Base-by-base conservation (phyloP, 2,113 vertebrate genomes). In the Microcebus ravelobensis region DNA sequence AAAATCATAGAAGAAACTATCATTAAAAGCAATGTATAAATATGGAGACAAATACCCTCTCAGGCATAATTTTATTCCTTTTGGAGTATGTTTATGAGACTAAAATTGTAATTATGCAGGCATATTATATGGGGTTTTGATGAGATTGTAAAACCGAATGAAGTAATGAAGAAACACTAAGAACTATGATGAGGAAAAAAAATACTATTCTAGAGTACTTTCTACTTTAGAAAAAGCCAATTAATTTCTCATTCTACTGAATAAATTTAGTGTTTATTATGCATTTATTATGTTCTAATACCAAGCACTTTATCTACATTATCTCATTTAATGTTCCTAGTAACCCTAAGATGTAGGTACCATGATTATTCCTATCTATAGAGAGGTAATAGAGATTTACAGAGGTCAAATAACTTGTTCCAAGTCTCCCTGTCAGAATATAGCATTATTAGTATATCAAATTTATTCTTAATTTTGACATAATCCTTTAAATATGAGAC, bases 11-110 rank as follows among this genome's bases (percentile, higher is more conserved):
- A 79, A 48, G 71, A 85, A 90, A 83, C 5, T 20, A 25, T 6
- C 65, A 88, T 70, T 68, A 27, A 18, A 59, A 79, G 23, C 25
- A 83, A 79, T 25, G 77, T 25, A 8, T 6, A 79, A 70, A 21
- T 36, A 85, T 11, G 81, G 20, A 70, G 45, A 85, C 8, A 85
- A 80, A 68, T 6, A 73, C 14, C 12, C 12, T 91, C 39, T 85
- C 48, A 85, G 23, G 73, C 31, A 55, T 42, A 71, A 67, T 76
- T 89, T 93, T 71, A 94, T 70, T 77, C 31, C 45, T 85, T 96
- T 61, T 20, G 25, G 23, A 85, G 5, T 76, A 81, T 48, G 52
- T 52, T 94, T 77, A 48, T 77, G 39, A 89, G 45, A 85, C 10
- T 96, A 76, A 87, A 80, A 84, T 34, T 71, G 2, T 76, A 94